Conservation (phyloP, 2,113 vertebrate species). For the Gallinago paraguaiae region DNA sequence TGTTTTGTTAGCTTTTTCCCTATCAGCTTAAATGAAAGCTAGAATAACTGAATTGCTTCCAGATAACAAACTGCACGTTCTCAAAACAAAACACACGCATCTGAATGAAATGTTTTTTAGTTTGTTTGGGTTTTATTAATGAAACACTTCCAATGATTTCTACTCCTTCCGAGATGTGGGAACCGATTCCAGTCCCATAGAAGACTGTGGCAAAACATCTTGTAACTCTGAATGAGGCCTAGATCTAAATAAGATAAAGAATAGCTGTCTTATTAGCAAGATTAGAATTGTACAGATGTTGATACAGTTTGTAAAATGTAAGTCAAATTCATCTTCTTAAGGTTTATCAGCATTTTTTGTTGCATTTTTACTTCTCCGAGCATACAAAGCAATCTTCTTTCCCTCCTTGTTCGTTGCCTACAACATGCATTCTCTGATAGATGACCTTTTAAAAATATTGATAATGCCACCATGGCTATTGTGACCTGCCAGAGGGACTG, state of each 20-base stretch:
- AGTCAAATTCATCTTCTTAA: not conserved
- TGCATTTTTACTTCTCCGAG: not conserved
- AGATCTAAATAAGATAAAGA: not conserved
- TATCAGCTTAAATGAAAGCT: not conserved
- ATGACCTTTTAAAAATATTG: slow-evolving; percentile 69
- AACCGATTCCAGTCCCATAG: not conserved
- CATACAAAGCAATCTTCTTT: not conserved
- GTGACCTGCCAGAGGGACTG: slow-evolving; percentile 44
- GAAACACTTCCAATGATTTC: not conserved
- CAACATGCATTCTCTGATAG: not conserved
- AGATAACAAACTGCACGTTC: not conserved
- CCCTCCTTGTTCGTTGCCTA: slow-evolving; percentile 3
- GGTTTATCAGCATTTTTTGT: not conserved
- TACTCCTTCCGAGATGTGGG: not conserved
- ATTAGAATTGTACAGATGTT: not conserved
- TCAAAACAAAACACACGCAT: not conserved
- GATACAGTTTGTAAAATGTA: not conserved
- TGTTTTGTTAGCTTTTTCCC: not conserved
- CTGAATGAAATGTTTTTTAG: not conserved
- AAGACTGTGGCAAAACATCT: not conserved
- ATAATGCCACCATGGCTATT: slow-evolving; percentile 26
- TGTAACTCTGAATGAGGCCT: not conserved
- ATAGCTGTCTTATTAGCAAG: not conserved
- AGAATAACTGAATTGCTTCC: not conserved
- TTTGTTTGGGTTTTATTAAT: not conserved